Conservation (phyloP, 2,797 vertebrate species). For the Rhinichthys osculus region DNA sequence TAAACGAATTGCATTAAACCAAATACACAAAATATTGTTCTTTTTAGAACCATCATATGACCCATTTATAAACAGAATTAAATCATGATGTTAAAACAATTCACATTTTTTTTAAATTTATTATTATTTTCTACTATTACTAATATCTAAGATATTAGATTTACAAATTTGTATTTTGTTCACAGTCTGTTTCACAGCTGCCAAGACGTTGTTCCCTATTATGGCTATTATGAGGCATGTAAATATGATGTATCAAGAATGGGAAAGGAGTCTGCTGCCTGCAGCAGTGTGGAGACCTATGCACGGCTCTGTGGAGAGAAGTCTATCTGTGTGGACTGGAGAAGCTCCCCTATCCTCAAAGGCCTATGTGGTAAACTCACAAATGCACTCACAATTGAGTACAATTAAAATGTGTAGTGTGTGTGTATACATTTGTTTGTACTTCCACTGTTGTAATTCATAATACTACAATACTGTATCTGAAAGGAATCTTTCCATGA, state of each 20-base stretch:
- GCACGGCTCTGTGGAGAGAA: constrained; percentile 70
- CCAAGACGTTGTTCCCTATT: constrained; percentile 64
- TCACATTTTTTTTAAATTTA: too few relatives aligned
- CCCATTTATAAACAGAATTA: too few relatives aligned
- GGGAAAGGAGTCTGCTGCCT: constrained; percentile 55
- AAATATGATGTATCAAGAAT: constrained; percentile 68
- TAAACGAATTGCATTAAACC: too few relatives aligned
- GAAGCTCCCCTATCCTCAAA: constrained; percentile 65
- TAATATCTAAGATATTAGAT: too few relatives aligned
- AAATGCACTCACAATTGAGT: neutral
- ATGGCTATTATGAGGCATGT: constrained; percentile 73
- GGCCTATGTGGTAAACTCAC: constrained; percentile 78
- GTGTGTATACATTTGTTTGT: neutral
- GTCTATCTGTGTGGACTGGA: constrained; percentile 79
- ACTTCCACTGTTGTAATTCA: neutral
- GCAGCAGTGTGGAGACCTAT: constrained; percentile 78
- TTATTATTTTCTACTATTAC: too few relatives aligned
- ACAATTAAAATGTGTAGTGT: fast-evolving
- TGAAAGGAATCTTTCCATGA: neutral
- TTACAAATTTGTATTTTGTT: constrained; percentile 50
- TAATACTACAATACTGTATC: neutral
- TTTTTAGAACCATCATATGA: too few relatives aligned
- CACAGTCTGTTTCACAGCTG: constrained; percentile 80
- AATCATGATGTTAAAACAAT: too few relatives aligned
- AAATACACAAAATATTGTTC: too few relatives aligned